These are phyloP conservation scores for Theonella swinhoei DNA, from an alignment of 37 sponge, comb jelly and placozoan genomes.

Conservation along the genomic window DNA sequence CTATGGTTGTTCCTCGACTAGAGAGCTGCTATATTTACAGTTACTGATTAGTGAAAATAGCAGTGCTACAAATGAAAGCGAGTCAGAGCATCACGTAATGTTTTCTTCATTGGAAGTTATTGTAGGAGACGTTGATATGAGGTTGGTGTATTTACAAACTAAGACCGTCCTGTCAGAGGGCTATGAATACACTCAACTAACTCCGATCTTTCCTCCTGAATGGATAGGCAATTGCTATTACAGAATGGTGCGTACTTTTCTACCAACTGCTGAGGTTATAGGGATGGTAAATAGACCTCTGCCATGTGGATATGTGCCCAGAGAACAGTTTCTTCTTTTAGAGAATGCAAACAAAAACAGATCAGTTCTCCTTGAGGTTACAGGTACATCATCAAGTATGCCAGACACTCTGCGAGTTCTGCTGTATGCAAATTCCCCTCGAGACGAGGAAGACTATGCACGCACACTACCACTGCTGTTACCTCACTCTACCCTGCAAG, in stretches of 20 bases:
- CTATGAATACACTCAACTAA: neutral
- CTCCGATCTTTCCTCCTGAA: neutral
- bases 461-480: neutral
- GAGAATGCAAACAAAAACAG: neutral
- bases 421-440: neutral
- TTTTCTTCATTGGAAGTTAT: slow-evolving; percentile 8
- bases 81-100: neutral
- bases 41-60: neutral
- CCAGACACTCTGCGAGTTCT: neutral
- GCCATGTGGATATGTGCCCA: slow-evolving; percentile 25
- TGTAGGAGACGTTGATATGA: neutral
- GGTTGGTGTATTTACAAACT: neutral
- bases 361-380: neutral
- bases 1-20: slow-evolving; percentile 25
- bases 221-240: neutral
- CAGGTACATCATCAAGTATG: neutral
- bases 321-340: neutral
- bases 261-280: neutral
- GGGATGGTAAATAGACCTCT: neutral
- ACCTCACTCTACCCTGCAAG: neutral
- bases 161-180: neutral
- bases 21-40: slow-evolving; percentile 26
- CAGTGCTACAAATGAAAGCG: neutral
- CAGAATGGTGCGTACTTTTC: neutral
- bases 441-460: neutral